A percentile compares a stretch with the other conserved stretches of the same genome.
phyloP scores from a whole-genome alignment of 2,113 vertebrate species.

The Rhynchopsitta pachyrhyncha region DNA sequence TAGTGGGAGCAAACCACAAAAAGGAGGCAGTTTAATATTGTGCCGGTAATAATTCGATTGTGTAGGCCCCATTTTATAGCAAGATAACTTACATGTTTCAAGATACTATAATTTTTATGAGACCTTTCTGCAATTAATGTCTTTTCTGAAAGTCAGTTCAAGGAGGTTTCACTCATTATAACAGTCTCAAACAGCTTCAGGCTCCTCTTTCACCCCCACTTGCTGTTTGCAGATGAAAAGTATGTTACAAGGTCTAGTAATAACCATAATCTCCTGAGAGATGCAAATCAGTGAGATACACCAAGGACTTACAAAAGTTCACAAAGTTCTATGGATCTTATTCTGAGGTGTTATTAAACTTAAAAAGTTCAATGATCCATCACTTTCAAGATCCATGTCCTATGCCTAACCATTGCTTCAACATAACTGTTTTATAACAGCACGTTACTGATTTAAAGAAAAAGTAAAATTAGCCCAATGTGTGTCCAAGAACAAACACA shows the following conservation, averaged over 20 bases:
- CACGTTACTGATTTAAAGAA: background rate
- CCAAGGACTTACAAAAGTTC: background rate
- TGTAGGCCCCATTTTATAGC: background rate
- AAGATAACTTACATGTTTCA: slow-evolving; percentile 41
- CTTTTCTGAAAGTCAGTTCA: slow-evolving; percentile 64
- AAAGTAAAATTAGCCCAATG: background rate
- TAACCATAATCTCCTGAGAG: background rate
- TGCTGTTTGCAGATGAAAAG: slow-evolving; percentile 13
- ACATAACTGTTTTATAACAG: background rate
- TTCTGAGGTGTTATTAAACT: background rate
- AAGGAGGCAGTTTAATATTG: background rate
- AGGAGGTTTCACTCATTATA: slow-evolving; percentile 63
- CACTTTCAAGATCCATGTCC: background rate
- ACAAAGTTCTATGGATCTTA: background rate
- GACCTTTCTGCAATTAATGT: slow-evolving; percentile 53
- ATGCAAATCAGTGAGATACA: slow-evolving; percentile 17
- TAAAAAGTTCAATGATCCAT: background rate
- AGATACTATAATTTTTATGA: slow-evolving; percentile 41
- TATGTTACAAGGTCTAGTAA: slow-evolving; percentile 22
- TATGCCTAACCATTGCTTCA: background rate
- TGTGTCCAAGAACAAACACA: background rate
- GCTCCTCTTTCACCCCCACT: slow-evolving; percentile 15
- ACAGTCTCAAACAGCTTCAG: slow-evolving; percentile 41
- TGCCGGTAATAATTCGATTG: slow-evolving; percentile 11
- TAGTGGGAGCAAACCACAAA: slow-evolving; percentile 5